Base-by-base conservation (phyloP, 2,113 vertebrate genomes). In the Bubalus kerabau region DNA sequence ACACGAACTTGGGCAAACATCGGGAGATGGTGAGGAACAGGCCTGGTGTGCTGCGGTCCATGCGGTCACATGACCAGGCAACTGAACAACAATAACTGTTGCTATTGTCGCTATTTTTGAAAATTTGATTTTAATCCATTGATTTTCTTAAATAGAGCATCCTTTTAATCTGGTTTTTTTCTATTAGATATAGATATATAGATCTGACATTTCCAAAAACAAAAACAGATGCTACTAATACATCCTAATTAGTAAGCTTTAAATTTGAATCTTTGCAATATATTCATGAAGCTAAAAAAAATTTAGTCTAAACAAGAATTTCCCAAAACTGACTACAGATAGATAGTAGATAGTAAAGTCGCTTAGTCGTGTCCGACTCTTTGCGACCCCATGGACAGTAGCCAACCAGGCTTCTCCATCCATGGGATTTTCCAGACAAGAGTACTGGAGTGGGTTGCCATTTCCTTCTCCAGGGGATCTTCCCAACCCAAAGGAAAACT, bases 61-160 rank as follows among this genome's bases (percentile, higher is more conserved):
- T 36, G 17, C 0, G 0, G n/a, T 36, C 64, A 71, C n/a, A 71
- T 2, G 2, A 71, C 64, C n/a, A 19, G n/a, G 64, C n/a, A 36
- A 36, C 64, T 71, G 30, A 71, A 71, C n/a, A 17, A n/a, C 62
- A 62, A 15, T 6, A 50, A 86, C 59, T 52, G 54, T 91, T 85
- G 15, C 57, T 87, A 74, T 87, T 71, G 8, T 84, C 23, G 2
- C 80, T 89, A 59, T 59, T 98, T 71, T 92, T 93, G 16, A 91
- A 93, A 96, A 71, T 95, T 32, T 91, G 7, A n/a, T 93, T 95
- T 86, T 52, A 62, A 86, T 57, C 13, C 13, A n/a, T 62, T 86
- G 43, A 80, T 92, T 89, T 94, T 88, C 88, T 94, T 91, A 91
- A 93, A 54, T 32, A 92, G 59, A 92, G 12, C 36, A 91, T 62